Percentiles rank a stretch among this genome's conserved stretches.
Conservation (phyloP, 2,797 vertebrate genomes). For the Anabacerthia variegaticeps region DNA sequence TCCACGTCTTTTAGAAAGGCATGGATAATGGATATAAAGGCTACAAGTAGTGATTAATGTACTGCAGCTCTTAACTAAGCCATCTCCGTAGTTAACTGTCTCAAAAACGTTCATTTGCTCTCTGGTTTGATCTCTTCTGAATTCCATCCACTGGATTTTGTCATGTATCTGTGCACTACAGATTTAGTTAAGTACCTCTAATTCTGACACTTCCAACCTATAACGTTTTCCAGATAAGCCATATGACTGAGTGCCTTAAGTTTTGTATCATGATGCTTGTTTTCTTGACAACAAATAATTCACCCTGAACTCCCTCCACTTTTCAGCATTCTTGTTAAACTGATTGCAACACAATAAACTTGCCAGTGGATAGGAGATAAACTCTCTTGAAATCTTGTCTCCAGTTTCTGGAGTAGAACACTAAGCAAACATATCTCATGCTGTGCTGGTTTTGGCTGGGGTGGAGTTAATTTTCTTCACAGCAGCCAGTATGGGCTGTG, state of each 20-base stretch:
- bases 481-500: background rate
- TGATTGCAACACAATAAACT: background rate
- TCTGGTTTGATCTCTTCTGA: background rate
- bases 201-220: background rate
- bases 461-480: background rate
- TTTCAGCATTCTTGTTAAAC: background rate
- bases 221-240: background rate
- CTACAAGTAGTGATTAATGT: background rate
- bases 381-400: background rate
- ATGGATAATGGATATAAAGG: background rate
- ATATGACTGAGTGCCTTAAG: background rate
- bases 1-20: background rate
- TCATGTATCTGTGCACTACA: background rate
- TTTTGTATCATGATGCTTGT: background rate
- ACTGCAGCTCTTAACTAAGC: background rate
- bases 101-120: background rate
- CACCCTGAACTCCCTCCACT: background rate
- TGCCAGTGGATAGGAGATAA: background rate
- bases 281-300: background rate
- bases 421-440: background rate
- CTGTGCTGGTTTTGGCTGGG: background rate
- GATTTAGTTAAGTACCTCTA: background rate
- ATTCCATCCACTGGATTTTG: background rate
- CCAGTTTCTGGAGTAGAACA: background rate
- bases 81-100: background rate